These are phyloP conservation scores for Euplagia quadripunctaria DNA, from an alignment of 2,888 invertebrate genomes.

Conservation along the genomic window DNA sequence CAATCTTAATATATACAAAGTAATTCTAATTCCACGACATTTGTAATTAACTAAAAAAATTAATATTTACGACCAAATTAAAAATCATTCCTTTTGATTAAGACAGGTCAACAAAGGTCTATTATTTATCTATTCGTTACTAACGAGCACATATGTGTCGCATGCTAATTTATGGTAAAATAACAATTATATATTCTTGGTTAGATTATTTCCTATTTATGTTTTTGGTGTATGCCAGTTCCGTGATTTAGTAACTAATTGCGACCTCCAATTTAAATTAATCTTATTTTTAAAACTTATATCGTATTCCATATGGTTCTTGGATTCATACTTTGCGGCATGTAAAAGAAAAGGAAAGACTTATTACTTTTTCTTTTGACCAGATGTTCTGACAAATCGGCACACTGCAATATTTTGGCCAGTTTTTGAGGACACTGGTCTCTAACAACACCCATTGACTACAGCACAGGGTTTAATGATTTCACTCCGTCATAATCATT, in stretches of 20 bases:
- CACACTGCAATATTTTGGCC: too few relatives aligned
- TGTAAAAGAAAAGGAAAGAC: too few relatives aligned
- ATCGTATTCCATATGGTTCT: too few relatives aligned
- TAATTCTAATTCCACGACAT: too few relatives aligned
- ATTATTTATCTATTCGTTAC: conserved; percentile 8
- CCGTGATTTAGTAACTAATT: neutral
- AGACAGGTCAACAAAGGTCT: conserved; percentile 9
- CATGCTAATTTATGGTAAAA: neutral
- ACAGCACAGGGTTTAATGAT: neutral
- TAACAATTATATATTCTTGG: neutral
- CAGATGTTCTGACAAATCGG: too few relatives aligned
- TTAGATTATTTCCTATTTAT: too few relatives aligned
- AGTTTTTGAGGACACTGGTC: neutral
- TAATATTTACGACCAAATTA: neutral
- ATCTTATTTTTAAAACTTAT: neutral
- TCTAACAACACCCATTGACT: neutral
- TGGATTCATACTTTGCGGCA: too few relatives aligned
- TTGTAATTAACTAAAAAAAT: too few relatives aligned
- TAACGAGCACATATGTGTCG: neutral
- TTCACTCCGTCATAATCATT: neutral
- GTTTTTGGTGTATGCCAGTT: too few relatives aligned
- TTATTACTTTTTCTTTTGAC: too few relatives aligned
- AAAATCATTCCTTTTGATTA: conserved; percentile 6
- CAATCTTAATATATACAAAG: too few relatives aligned
- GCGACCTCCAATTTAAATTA: neutral